A percentile compares a stretch with the other conserved stretches of the same genome.
Evolutionary conservation across 1,140 invertebrate genomes (phyloP).

Genomic region (Belonocnema kinseyi): DNA sequence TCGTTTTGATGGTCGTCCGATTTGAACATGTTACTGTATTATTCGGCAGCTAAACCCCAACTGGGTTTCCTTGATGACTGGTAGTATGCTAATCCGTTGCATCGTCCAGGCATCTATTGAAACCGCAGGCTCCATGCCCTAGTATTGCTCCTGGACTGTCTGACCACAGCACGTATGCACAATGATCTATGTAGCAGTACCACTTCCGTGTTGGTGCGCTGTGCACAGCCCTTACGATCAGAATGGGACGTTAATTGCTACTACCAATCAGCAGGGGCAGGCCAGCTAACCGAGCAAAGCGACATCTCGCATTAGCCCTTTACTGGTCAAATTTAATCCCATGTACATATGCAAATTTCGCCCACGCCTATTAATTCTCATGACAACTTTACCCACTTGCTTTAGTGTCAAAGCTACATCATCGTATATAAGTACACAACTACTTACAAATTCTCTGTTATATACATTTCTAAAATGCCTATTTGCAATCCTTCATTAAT

Average conservation of each 20-base stretch:
- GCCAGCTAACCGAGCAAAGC: conserved; percentile 40
- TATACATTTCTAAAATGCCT: too few species aligned
- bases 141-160: conserved; percentile 42
- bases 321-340: conserved; percentile 30
- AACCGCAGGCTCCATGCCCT: conserved; percentile 59
- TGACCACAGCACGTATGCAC: conserved; percentile 60
- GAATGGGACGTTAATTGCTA: conserved; percentile 66
- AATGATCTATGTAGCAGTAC: conserved; percentile 66
- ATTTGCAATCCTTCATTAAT: too few species aligned
- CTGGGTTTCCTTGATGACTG: conserved; percentile 54
- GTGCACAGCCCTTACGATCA: conserved; percentile 61
- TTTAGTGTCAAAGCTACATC: neutral
- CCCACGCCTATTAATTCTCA: conserved; percentile 12
- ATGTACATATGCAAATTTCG: conserved; percentile 21
- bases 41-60: conserved; percentile 49
- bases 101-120: conserved; percentile 59
- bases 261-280: conserved; percentile 66
- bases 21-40: neutral
- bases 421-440: neutral
- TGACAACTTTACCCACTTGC: conserved; percentile 17
- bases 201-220: conserved; percentile 58
- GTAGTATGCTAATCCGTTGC: conserved; percentile 62
- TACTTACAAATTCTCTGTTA: too few species aligned
- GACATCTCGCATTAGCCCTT: conserved; percentile 27
- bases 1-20: neutral